Conservation (phyloP, 2,888 invertebrate species). For the Aquatica leii region DNA sequence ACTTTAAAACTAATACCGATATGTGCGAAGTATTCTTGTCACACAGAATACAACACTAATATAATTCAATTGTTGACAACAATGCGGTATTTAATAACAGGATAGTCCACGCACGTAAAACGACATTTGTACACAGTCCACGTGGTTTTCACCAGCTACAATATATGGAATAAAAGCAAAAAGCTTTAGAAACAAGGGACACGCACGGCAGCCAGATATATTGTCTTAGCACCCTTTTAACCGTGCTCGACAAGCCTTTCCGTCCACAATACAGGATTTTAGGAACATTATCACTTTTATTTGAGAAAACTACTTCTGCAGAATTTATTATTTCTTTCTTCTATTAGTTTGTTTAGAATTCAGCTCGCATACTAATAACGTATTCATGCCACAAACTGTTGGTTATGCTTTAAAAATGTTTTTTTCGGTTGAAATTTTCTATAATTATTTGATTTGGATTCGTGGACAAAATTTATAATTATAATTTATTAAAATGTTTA, state of each 20-base stretch:
- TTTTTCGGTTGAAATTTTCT: too few species aligned
- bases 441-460: too few species aligned
- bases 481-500: too few species aligned
- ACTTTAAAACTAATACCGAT: too few species aligned
- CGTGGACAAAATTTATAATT: too few species aligned
- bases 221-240: conserved; percentile 43
- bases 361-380: conserved; percentile 1
- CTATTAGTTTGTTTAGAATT: conserved; percentile 18
- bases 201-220: conserved; percentile 33
- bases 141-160: conserved; percentile 22
- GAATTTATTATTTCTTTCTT: conserved; percentile 43
- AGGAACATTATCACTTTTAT: conserved; percentile 50
- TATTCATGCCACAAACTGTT: conserved; percentile 3
- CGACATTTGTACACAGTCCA: conserved; percentile 23
- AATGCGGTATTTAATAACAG: conserved; percentile 8
- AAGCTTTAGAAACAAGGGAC: conserved; percentile 25
- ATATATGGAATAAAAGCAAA: conserved; percentile 34
- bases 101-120: not conserved
- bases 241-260: conserved; percentile 40
- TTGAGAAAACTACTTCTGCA: conserved; percentile 43
- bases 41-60: conserved; percentile 9
- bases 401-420: too few species aligned
- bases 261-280: conserved; percentile 44
- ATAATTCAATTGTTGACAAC: conserved; percentile 2
- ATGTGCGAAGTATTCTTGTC: not conserved